phyloP scores from a whole-genome alignment of 2,113 vertebrate genomes.

The Lycocorax pyrrhopterus region DNA sequence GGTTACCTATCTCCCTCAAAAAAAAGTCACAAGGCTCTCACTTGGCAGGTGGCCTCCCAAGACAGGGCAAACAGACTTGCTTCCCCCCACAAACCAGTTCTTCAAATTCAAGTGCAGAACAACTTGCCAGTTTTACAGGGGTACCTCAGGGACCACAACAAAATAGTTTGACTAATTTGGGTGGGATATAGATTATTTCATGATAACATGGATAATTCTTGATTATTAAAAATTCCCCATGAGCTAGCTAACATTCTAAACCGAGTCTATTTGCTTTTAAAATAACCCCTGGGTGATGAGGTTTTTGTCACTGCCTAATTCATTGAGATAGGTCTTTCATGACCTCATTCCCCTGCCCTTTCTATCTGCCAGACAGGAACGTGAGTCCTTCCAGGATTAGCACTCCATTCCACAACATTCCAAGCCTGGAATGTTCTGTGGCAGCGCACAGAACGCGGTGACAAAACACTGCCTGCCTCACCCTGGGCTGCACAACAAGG shows the following conservation, averaged over 20 bases:
- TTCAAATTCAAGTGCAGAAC: conserved; percentile 22
- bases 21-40: background rate
- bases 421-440: background rate
- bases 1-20: background rate
- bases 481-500: background rate
- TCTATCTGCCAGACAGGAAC: background rate
- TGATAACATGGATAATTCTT: background rate
- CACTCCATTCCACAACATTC: background rate
- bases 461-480: background rate
- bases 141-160: background rate
- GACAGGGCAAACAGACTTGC: background rate
- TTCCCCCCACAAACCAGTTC: background rate
- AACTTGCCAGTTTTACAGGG: background rate
- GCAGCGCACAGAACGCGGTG: rapidly evolving
- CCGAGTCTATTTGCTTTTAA: background rate
- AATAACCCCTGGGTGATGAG: background rate
- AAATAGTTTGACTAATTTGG: conserved; percentile 25
- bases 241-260: background rate
- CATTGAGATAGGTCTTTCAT: conserved; percentile 2
- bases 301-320: conserved; percentile 4
- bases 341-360: conserved; percentile 3
- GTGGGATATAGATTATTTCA: conserved; percentile 27
- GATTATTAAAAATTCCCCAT: background rate
- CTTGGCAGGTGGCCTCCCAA: conserved; percentile 11
- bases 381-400: background rate